Evolutionary conservation across 2,113 vertebrate species (phyloP), one percentile per base, ranked within the genome.

Genomic region (Callaeas wilsoni): DNA sequence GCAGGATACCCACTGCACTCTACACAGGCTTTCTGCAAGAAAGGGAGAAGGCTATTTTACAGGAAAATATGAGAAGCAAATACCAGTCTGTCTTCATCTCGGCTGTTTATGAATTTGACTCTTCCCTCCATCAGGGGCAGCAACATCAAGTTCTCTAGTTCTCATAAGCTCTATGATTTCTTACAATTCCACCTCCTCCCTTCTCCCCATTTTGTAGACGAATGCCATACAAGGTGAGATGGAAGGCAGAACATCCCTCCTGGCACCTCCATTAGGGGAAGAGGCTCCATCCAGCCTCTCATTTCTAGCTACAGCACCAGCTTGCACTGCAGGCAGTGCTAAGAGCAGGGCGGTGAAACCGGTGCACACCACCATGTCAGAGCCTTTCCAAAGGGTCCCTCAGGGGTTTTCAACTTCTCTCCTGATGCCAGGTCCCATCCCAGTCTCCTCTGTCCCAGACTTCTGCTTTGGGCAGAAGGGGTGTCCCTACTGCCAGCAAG

Each of bases 291-390:
- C 12, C 56, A 65, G 26, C 12, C 19, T 55, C 62, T 75, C 73
- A 16, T 6, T 20, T 25, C 16, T 30, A 55, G 55, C 44, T 15
- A 12, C 13, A 75, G 37, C 32, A 37, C 16, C 30, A n/a, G 41
- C 10, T 35, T 41, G 32, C 29, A 9, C 29, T 19, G 33, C 41
- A 70, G 35, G 27, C 10, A 29, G n/a, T n/a, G n/a, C n/a, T n/a
- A 63, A 23, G 33, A 65, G 26, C 23, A 33, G 44, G 21, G 35
- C 68, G 70, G 29, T 35, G 29, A 75, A 90, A 70, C 10, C 32
- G 29, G 16, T 2, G 7, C 3, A 2, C 9, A 69, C 4, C 22
- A 42, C 19, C 2, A 2, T 0, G 5, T 41, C 73, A 76, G 42
- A 81, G 23, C 26, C n/a, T 81, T 85, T 11, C n/a, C 59, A 17